phyloP scores from a whole-genome alignment of 2,113 vertebrate genomes.

The Barbus barbus region DNA sequence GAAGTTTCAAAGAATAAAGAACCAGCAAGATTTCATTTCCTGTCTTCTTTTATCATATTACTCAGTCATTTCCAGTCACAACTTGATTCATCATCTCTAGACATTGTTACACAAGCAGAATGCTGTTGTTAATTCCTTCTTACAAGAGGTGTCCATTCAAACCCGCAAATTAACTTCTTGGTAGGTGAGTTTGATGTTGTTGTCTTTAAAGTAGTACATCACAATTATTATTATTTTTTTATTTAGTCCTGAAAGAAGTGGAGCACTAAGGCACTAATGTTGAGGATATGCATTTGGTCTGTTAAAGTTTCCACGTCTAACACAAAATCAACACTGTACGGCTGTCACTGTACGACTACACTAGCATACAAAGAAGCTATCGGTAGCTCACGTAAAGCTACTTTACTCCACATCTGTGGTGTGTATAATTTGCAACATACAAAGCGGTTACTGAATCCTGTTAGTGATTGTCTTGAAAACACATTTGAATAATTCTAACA shows the following conservation, averaged over 20 bases:
- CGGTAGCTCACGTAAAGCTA: not conserved
- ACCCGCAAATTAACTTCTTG: not conserved
- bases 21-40: not conserved
- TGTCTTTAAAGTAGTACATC: constrained; percentile 16
- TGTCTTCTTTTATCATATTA: not conserved
- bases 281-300: constrained; percentile 46
- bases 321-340: not conserved
- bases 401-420: not conserved
- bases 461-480: constrained; percentile 52
- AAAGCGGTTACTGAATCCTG: constrained; percentile 12
- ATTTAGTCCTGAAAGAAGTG: not conserved
- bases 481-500: constrained; percentile 14
- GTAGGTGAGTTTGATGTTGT: not conserved
- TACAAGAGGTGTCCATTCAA: not conserved
- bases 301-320: not conserved
- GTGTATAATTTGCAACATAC: constrained; percentile 21
- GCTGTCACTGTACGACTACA: not conserved
- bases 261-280: constrained; percentile 44
- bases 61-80: not conserved
- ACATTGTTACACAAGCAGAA: not conserved
- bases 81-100: not conserved
- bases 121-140: not conserved
- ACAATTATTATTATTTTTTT: not conserved
- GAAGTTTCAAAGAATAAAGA: not conserved
- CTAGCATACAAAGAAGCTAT: not conserved